Conservation (phyloP, 2,888 invertebrate genomes). For the Patella depressa region DNA sequence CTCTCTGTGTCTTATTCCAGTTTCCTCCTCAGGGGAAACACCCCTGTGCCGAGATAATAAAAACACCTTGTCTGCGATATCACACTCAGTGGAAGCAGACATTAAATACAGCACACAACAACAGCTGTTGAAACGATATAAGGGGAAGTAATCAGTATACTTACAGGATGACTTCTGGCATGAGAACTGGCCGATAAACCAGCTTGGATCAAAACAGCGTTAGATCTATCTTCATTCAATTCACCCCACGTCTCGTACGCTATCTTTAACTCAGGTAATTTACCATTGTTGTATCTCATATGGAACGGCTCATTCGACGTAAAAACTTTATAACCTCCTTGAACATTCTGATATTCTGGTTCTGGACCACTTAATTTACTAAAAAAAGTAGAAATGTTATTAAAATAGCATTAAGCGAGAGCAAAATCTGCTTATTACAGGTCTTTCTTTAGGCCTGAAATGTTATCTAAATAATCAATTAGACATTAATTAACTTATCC, state of each 20-base stretch:
- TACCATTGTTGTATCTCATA: constrained; percentile 60
- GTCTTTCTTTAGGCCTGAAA: too few relatives aligned
- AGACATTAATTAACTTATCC: too few relatives aligned
- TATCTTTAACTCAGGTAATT: constrained; percentile 63
- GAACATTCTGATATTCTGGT: constrained; percentile 65
- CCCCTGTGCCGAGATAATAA: too few relatives aligned
- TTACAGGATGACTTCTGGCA: constrained; percentile 67
- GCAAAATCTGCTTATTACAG: too few relatives aligned
- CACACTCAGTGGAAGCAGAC: too few relatives aligned
- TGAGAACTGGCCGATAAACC: constrained; percentile 70
- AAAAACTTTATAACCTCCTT: constrained; percentile 60
- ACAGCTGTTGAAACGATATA: too few relatives aligned
- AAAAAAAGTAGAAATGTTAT: constrained; percentile 30
- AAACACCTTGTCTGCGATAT: too few relatives aligned
- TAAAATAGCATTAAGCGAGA: too few relatives aligned
- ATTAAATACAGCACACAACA: too few relatives aligned
- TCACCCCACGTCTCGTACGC: constrained; percentile 71
- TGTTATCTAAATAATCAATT: too few relatives aligned
- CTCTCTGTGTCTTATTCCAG: too few relatives aligned
- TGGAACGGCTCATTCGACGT: constrained; percentile 53
- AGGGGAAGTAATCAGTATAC: constrained; percentile 12
- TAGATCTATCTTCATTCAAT: constrained; percentile 62
- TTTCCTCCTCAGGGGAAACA: too few relatives aligned
- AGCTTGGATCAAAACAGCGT: constrained; percentile 67
- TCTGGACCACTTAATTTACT: constrained; percentile 63